These are phyloP conservation scores for Autographa gamma DNA, from an alignment of 2,888 invertebrate genomes.

Conservation along the genomic window DNA sequence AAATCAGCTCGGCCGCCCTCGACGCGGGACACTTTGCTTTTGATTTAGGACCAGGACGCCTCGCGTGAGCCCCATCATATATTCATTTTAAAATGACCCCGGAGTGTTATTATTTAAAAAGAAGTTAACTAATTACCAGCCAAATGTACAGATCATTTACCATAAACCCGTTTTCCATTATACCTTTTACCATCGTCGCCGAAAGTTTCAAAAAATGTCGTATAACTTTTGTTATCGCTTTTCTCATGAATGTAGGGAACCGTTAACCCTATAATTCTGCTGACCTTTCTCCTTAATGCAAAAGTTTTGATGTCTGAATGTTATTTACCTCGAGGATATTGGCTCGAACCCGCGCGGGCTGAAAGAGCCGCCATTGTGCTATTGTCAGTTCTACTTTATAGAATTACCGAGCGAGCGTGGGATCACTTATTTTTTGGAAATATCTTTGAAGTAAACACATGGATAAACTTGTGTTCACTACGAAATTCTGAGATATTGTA, in stretches of 20 bases:
- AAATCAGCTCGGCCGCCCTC: neutral
- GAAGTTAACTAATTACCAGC: neutral
- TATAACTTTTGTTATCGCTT: neutral
- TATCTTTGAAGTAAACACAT: neutral
- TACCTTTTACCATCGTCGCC: neutral
- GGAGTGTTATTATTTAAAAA: slow-evolving; percentile 1
- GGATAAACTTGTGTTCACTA: neutral
- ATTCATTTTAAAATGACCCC: neutral
- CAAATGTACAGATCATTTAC: neutral
- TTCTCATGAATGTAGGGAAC: neutral
- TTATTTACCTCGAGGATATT: neutral
- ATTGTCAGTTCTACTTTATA: slow-evolving; percentile 4
- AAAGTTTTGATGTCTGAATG: slow-evolving; percentile 8
- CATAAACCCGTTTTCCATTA: neutral
- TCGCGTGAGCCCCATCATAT: neutral
- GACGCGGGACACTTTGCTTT: neutral
- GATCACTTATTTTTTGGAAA: slow-evolving; percentile 1
- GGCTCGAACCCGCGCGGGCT: neutral
- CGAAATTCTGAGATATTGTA: neutral
- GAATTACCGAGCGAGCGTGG: slow-evolving; percentile 4
- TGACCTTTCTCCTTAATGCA: slow-evolving; percentile 1
- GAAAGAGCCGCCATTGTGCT: slow-evolving; percentile 1
- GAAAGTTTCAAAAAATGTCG: neutral
- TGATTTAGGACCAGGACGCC: neutral
- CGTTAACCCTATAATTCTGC: neutral